Evolutionary conservation across 2,113 vertebrate species (phyloP).

Genomic region (Toxotes chatareus): DNA sequence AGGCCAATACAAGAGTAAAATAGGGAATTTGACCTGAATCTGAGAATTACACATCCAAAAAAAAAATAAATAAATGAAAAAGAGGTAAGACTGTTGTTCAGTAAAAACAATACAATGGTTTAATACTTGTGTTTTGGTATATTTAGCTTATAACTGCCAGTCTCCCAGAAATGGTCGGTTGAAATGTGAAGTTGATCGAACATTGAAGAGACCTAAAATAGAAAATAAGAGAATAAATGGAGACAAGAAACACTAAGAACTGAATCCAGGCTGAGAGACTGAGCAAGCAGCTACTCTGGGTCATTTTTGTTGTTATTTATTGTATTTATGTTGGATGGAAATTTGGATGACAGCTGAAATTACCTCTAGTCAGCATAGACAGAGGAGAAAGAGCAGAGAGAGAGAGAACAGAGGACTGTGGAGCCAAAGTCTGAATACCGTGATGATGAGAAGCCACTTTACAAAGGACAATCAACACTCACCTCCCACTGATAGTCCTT

Average conservation of each 20-base stretch:
- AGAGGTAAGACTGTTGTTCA: not conserved
- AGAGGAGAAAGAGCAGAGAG: constrained; percentile 17
- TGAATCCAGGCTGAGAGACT: constrained; percentile 20
- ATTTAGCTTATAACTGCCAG: not conserved
- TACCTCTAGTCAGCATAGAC: constrained; percentile 4
- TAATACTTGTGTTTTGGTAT: not conserved
- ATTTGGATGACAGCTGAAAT: constrained; percentile 18
- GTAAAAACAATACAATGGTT: not conserved
- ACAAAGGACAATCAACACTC: constrained; percentile 48
- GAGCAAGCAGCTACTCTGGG: constrained; percentile 31
- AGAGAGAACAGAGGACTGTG: constrained; percentile 34
- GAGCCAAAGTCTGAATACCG: constrained; percentile 28
- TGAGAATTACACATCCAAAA: not conserved
- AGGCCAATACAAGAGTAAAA: not conserved
- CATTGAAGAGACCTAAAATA: constrained; percentile 17
- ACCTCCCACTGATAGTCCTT: constrained; percentile 33
- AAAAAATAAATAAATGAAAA: not conserved
- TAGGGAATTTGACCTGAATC: not conserved
- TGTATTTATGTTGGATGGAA: constrained; percentile 69
- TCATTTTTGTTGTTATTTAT: constrained; percentile 71
- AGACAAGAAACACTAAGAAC: not conserved
- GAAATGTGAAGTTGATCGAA: constrained; percentile 29
- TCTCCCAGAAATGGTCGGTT: not conserved
- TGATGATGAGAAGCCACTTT: constrained; percentile 40
- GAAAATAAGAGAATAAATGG: constrained; percentile 1